These are phyloP conservation scores for Aeoliscus strigatus DNA, from an alignment of 2,797 vertebrate species.

Conservation along the genomic window DNA sequence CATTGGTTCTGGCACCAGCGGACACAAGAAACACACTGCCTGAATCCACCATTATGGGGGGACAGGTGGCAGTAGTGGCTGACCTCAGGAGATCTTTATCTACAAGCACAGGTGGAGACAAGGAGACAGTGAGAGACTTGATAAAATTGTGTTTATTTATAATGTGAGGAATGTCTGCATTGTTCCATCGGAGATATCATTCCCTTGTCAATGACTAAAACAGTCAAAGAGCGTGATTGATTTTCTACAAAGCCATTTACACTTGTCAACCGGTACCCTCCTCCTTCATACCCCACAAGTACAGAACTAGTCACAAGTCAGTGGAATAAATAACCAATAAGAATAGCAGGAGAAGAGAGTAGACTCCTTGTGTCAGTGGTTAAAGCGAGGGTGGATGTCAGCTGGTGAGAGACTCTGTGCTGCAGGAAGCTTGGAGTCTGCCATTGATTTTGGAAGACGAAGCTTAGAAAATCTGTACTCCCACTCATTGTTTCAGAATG, in stretches of 20 bases:
- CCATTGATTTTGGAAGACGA: constrained; percentile 34
- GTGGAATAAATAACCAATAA: constrained; percentile 28
- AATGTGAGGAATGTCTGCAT: constrained; percentile 18
- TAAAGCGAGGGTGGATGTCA: constrained; percentile 19
- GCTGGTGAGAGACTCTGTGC: constrained; percentile 18
- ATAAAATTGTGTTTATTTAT: no score
- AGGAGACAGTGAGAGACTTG: neutral
- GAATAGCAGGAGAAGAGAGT: constrained; percentile 6
- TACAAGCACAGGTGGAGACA: constrained; percentile 4
- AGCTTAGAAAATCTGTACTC: constrained; percentile 50
- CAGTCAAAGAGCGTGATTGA: constrained; percentile 50
- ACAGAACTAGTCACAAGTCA: constrained; percentile 17
- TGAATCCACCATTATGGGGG: no score
- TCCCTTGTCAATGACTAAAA: constrained; percentile 21
- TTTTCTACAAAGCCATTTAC: constrained; percentile 50
- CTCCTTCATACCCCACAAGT: constrained; percentile 2
- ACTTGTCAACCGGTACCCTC: constrained; percentile 12
- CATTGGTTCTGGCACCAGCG: no score
- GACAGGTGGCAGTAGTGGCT: neutral
- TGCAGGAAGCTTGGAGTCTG: constrained; percentile 24
- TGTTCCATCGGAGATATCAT: constrained; percentile 6
- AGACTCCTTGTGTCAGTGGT: constrained; percentile 12
- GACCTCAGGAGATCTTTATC: constrained; percentile 18
- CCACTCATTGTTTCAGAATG: constrained; percentile 54
- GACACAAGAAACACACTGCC: neutral